Evolutionary conservation across 30 jellyfish, hydroid and myxozoan species (phyloP).

Genomic region (Turritopsis rubra): DNA sequence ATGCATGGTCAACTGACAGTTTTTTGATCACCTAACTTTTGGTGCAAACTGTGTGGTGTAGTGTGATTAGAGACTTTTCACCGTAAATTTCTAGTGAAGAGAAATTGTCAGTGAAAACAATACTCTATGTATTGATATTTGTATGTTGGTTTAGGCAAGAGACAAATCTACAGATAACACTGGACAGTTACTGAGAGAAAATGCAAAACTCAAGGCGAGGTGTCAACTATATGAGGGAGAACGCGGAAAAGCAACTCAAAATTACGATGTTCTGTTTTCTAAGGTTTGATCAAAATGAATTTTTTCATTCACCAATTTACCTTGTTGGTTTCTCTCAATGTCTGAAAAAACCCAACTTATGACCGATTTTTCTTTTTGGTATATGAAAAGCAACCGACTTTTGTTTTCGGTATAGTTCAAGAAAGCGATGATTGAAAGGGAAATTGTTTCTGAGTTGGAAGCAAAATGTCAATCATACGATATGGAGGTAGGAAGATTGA

Average conservation of each 20-base stretch:
- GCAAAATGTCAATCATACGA: conserved; percentile 32
- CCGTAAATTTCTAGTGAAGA: too few relatives aligned
- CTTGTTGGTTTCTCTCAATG: not conserved
- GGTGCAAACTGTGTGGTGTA: too few relatives aligned
- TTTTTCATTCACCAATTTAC: not conserved
- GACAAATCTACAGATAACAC: not conserved
- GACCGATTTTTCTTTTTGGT: not conserved
- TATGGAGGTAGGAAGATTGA: conserved; percentile 23
- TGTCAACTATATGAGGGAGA: not conserved
- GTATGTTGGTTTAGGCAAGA: not conserved
- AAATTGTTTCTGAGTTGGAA: conserved; percentile 17
- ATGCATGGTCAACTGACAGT: too few relatives aligned
- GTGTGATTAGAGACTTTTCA: too few relatives aligned
- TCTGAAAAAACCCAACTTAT: not conserved
- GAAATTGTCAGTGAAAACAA: too few relatives aligned
- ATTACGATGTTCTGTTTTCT: not conserved
- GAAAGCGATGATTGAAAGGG: not conserved
- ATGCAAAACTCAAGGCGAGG: not conserved
- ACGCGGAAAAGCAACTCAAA: not conserved
- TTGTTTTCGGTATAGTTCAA: not conserved
- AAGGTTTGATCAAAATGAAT: not conserved
- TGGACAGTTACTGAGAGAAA: not conserved
- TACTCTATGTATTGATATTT: too few relatives aligned
- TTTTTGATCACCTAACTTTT: too few relatives aligned
- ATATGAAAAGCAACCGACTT: not conserved